Conservation (phyloP, 2,113 vertebrate genomes). For the Bettongia penicillata region DNA sequence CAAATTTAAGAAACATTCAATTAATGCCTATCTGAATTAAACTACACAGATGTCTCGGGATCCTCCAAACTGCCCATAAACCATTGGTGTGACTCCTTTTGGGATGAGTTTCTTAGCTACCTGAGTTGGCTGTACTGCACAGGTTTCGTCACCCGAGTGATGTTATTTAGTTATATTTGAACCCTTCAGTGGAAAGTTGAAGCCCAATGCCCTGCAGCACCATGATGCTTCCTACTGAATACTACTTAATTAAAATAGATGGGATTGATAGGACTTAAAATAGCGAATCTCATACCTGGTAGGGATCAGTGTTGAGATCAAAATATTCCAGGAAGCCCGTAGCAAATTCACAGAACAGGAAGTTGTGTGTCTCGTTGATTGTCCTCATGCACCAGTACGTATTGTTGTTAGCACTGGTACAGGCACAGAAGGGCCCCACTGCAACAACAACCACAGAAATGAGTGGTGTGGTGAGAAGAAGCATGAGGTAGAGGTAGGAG, state of each 20-base stretch:
- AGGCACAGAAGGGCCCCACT: conserved; percentile 99
- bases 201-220: background rate
- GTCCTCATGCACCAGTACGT: conserved; percentile 98
- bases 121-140: background rate
- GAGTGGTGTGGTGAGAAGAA: background rate
- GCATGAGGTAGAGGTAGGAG: background rate
- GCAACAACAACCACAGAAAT: conserved; percentile 41
- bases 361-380: conserved; percentile 98
- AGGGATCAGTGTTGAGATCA: conserved; percentile 96
- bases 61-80: background rate
- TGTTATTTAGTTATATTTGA: background rate
- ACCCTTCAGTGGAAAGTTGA: background rate
- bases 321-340: conserved; percentile 98
- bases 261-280: background rate
- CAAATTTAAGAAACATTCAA: background rate
- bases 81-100: background rate
- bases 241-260: background rate
- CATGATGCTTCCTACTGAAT: background rate
- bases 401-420: conserved; percentile 99
- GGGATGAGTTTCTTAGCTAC: background rate
- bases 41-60: background rate
- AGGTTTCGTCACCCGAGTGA: background rate
- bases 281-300: conserved; percentile 87
- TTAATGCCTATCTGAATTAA: background rate
- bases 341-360: conserved; percentile 98